phyloP scores from a whole-genome alignment of 2,113 vertebrate species.

The Vulpes ferrilata region DNA sequence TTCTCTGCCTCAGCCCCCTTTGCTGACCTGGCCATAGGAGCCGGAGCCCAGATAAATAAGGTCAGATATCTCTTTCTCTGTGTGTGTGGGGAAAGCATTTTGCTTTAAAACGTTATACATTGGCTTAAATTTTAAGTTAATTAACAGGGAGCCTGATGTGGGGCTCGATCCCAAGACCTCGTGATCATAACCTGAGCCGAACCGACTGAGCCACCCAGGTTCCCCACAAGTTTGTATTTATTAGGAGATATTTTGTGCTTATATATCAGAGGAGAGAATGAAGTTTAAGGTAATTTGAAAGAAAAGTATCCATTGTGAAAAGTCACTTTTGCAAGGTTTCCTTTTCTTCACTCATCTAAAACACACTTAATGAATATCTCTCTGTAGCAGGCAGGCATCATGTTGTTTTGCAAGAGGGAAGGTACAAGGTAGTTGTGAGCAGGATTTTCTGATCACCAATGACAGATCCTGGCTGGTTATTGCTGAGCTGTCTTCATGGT shows the following conservation, averaged over 20 bases:
- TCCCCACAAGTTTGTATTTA: neutral
- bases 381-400: neutral
- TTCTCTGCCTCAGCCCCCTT: accelerated
- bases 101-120: neutral
- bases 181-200: too few species aligned
- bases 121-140: neutral
- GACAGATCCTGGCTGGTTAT: neutral
- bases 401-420: neutral
- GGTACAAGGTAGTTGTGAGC: neutral
- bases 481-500: accelerated
- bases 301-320: neutral
- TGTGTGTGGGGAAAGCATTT: neutral
- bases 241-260: neutral
- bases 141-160: neutral
- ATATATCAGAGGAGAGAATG: neutral
- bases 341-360: neutral
- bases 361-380: neutral
- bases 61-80: neutral
- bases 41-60: neutral
- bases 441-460: neutral
- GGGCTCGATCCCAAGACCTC: neutral
- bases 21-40: neutral
- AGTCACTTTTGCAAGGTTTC: neutral
- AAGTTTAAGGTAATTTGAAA: neutral
- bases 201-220: too few species aligned